Conservation (phyloP, 2,888 invertebrate genomes). For the Onchidella celtica region DNA sequence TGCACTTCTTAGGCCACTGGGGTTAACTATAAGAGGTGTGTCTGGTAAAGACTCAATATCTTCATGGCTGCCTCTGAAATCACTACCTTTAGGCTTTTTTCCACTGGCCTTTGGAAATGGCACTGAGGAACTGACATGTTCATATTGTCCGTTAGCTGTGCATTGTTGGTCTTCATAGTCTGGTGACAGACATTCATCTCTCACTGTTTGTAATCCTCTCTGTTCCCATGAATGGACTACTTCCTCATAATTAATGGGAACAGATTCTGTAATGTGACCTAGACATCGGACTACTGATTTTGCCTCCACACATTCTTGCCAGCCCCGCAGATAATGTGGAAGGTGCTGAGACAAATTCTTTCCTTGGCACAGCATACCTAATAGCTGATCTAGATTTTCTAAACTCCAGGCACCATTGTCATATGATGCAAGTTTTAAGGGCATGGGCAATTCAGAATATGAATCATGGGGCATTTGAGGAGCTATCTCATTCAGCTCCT, state of each 20-base stretch:
- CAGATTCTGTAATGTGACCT: background rate
- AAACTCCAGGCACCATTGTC: background rate
- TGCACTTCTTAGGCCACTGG: background rate
- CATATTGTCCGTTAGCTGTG: background rate
- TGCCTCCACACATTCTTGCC: slow-evolving; percentile 21
- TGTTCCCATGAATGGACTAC: background rate
- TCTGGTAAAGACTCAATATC: background rate
- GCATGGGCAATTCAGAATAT: background rate
- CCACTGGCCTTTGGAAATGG: background rate
- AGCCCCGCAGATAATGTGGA: background rate
- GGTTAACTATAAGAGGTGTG: background rate
- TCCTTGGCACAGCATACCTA: background rate
- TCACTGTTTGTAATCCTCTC: background rate
- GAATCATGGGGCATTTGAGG: background rate
- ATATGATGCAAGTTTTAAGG: slow-evolving; percentile 3
- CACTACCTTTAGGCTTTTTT: background rate
- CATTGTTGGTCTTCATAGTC: background rate
- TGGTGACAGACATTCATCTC: background rate
- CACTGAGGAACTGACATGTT: no score
- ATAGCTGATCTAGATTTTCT: slow-evolving; percentile 22
- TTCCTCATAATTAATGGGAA: background rate
- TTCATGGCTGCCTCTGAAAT: background rate
- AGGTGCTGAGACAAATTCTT: background rate
- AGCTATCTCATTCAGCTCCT: background rate
- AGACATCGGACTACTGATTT: slow-evolving; percentile 4